Evolutionary conservation across 35 echinoderm and acorn worm genomes (phyloP), one percentile per base, ranked within the genome.

Genomic region (Heliocidaris erythrogramma): DNA sequence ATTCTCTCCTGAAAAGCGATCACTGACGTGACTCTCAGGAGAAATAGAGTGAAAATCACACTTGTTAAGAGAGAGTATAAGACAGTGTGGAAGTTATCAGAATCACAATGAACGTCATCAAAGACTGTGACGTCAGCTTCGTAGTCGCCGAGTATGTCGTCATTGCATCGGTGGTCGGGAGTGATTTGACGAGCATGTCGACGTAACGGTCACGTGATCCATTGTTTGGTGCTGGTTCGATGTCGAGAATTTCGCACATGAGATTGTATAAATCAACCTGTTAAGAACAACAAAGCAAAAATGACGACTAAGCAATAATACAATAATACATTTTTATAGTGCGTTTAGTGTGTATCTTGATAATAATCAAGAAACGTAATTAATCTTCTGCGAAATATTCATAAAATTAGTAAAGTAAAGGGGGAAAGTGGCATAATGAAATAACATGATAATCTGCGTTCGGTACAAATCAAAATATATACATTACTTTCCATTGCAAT

Each of bases 211-310:
- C 93, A 24, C 95, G 47, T 60, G 96, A 99, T 65, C 98, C 98
- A 59, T 99, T 99, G 93, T 99, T 99, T 91, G 98, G 96, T 92
- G 94, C 95, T 92, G 98, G 95, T 47, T 95, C 69, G 1, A 99
- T 86, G 30, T 94, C 93, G 5, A 99, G 95, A 59, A 97, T 92
- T 18, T 99, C 96, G 89, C 98, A 99, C 86, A 99, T 95, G 94
- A 99, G 85, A 35, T 92, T 93, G 94, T 99, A 97, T 18, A 99
- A 91, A 85, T 99, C 95, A 42, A 99, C 95, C 95, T 99, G 85
- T 1, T 7, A 88, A 3, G 48, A 32, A 21, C 17, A 9, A n/a
- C 85, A 95, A 42, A 32, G 13, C 89, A 65, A 91, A 91, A 32
- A 56, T 56, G 7, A 56, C 14, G 52, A 56, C 52, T 14, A 13